phyloP scores from a whole-genome alignment of 2,113 vertebrate genomes.

The Pogonocichla stellata region DNA sequence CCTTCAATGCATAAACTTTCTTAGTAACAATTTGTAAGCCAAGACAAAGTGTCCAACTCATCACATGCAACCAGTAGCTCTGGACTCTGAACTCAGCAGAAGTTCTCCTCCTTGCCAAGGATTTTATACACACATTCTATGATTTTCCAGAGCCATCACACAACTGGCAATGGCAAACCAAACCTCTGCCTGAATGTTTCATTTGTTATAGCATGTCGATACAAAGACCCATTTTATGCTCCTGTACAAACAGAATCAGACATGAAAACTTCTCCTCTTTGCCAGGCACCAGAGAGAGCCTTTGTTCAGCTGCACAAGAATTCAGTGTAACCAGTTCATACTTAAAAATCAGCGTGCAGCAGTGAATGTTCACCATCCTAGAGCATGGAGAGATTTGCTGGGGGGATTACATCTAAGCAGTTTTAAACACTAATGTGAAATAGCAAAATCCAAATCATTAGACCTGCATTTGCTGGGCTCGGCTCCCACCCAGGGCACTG shows the following conservation, averaged over 20 bases:
- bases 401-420: slow-evolving; percentile 64
- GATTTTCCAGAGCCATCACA: neutral
- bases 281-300: slow-evolving; percentile 18
- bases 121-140: neutral
- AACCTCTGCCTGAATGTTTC: neutral
- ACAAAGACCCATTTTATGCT: slow-evolving; percentile 12
- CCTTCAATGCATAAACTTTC: neutral
- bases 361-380: neutral
- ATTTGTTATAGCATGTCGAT: neutral
- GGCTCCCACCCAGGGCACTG: neutral
- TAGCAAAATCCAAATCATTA: slow-evolving; percentile 65
- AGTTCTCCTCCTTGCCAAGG: neutral
- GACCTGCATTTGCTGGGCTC: slow-evolving; percentile 40
- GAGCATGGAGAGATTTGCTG: slow-evolving; percentile 49
- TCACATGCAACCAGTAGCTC: neutral
- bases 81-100: neutral
- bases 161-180: neutral
- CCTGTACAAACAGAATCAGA: slow-evolving; percentile 11
- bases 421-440: slow-evolving; percentile 60
- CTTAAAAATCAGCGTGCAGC: neutral
- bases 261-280: slow-evolving; percentile 5
- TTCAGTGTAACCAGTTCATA: slow-evolving; percentile 2
- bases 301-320: slow-evolving; percentile 57
- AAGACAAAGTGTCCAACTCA: neutral
- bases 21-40: neutral